phyloP scores from a whole-genome alignment of 2,113 vertebrate species.

The Machaerirhynchus nigripectus region DNA sequence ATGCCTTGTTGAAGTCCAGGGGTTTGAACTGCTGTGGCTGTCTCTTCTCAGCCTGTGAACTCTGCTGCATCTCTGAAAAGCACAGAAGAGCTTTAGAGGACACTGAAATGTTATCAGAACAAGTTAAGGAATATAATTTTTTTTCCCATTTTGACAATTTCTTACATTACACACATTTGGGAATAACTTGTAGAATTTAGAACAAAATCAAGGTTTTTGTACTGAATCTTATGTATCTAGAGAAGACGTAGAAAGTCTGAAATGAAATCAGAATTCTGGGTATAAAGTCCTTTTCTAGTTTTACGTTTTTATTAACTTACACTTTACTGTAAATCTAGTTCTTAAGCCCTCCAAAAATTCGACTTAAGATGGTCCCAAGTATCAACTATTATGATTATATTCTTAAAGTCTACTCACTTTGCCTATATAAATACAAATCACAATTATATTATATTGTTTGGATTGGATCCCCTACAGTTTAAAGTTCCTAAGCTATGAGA shows the following conservation, averaged over 20 bases:
- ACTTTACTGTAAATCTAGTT: neutral
- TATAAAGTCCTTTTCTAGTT: neutral
- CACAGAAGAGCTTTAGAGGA: neutral
- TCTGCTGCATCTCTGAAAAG: neutral
- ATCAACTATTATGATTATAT: neutral
- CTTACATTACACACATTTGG: neutral
- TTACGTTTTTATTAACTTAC: neutral
- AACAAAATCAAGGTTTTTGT: neutral
- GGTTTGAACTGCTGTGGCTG: neutral
- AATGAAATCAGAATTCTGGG: neutral
- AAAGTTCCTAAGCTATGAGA: constrained; percentile 43
- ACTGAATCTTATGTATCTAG: neutral
- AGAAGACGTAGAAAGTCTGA: neutral
- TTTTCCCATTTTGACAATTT: neutral
- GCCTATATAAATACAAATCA: neutral
- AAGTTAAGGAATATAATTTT: neutral
- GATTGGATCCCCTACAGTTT: neutral
- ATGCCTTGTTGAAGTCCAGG: neutral
- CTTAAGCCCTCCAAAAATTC: neutral
- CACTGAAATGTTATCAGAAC: neutral
- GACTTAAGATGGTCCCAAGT: neutral
- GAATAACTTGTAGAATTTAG: neutral
- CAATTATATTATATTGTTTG: neutral
- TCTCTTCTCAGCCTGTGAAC: neutral
- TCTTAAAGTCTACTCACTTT: neutral